These are phyloP conservation scores for Nipponia nippon DNA, from an alignment of 2,113 vertebrate genomes.

Conservation along the genomic window DNA sequence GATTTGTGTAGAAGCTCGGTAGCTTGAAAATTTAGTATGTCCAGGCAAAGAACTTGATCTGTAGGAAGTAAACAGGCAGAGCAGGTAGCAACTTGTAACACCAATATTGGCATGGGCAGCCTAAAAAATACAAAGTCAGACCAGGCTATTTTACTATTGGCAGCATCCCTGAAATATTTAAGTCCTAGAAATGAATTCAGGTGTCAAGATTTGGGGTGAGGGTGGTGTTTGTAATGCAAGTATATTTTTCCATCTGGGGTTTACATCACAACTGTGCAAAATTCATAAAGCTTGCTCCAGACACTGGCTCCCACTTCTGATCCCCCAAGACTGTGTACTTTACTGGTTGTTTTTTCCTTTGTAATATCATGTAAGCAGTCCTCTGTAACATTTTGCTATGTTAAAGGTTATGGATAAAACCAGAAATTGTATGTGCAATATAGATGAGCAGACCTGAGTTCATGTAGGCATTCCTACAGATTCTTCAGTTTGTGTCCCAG, in stretches of 20 bases:
- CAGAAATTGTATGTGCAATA: constrained; percentile 42
- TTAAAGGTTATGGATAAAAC: constrained; percentile 57
- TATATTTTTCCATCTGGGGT: constrained; percentile 21
- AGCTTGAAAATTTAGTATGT: constrained; percentile 35
- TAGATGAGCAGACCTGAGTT: constrained; percentile 46
- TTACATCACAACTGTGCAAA: constrained; percentile 42
- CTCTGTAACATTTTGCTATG: constrained; percentile 61
- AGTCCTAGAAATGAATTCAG: constrained; percentile 46
- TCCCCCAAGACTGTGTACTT: constrained; percentile 1
- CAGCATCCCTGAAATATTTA: constrained; percentile 34
- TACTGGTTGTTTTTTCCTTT: neutral
- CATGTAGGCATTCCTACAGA: neutral
- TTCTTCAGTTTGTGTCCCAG: constrained; percentile 6
- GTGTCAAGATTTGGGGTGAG: constrained; percentile 3
- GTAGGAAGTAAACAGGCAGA: constrained; percentile 53
- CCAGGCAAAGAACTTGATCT: constrained; percentile 56
- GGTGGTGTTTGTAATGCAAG: neutral
- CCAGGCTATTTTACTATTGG: constrained; percentile 9
- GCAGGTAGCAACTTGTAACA: constrained; percentile 30
- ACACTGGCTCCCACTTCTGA: neutral
- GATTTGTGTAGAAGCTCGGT: constrained; percentile 25
- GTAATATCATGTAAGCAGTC: constrained; percentile 2
- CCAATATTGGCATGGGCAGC: constrained; percentile 5
- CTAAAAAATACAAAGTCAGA: constrained; percentile 39
- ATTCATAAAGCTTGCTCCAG: constrained; percentile 33